Evolutionary conservation across 2,797 vertebrate genomes (phyloP), one percentile per base, ranked within the genome.

Genomic region (Eulemur coronatus): DNA sequence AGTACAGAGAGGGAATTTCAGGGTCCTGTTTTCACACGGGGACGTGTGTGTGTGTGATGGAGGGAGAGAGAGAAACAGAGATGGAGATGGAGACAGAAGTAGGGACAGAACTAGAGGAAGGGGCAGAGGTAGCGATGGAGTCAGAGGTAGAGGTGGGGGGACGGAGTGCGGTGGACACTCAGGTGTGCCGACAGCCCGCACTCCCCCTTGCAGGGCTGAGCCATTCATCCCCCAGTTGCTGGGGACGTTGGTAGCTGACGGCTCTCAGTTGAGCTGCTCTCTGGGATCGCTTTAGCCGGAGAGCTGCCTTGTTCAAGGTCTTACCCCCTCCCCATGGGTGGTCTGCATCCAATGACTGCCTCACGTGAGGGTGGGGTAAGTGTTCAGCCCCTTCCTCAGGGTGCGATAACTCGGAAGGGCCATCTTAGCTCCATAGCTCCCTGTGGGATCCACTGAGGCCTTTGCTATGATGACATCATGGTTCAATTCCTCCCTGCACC

Each of bases 161-260:
- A 28, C 0, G 0, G 15, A 82, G 26, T 28, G 2, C 18, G 48
- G 26, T 1, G 24, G n/a, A 18, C 22, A 12, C 48, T 61, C 5
- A 26, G 22, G 24, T 33, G 28, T 50, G 43, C 46, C 8, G 4
- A 4, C 4, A 46, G 18, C 63, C 22, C 57, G 33, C 11, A 28
- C 18, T 55, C 55, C 55, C 35, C 30, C 38, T 70, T 70, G 52
- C 50, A 52, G 38, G n/a, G 11, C 63, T 12, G 15, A 75, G 41
- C 10, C 46, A 30, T 33, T 61, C 52, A 33, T 59, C 61, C n/a
- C 28, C 41, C 22, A 59, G 48, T 55, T 50, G 24, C 17, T 24
- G 18, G 22, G 48, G 41, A 11, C 33, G 1, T 20, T 15, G 28
- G 24, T 24, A 78, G 50, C n/a, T 72, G 69, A 48, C 20, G 41